Conservation (phyloP, 2,797 vertebrate species). For the Gobionotothen gibberifrons region DNA sequence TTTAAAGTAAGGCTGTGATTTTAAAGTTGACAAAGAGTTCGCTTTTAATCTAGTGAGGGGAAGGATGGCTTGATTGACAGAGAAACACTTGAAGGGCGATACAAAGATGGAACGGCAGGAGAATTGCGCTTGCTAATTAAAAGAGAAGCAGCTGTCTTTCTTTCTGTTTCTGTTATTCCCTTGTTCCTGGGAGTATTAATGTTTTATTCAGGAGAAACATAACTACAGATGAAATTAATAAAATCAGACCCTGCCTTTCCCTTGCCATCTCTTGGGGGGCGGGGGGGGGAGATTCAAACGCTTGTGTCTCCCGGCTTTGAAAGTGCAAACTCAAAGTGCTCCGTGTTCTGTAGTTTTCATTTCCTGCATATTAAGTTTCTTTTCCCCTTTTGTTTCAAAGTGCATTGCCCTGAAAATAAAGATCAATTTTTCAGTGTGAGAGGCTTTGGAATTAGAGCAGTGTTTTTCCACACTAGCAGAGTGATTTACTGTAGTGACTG, state of each 20-base stretch:
- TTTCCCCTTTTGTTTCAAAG: constrained; percentile 82
- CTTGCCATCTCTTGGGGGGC: constrained; percentile 80
- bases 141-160: constrained; percentile 83
- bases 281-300: constrained; percentile 80
- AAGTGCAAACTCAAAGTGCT: constrained; percentile 84
- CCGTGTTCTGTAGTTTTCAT: constrained; percentile 82
- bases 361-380: constrained; percentile 84
- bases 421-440: constrained; percentile 80
- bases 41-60: constrained; percentile 72
- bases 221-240: constrained; percentile 87
- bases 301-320: constrained; percentile 81
- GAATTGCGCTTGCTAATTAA: constrained; percentile 81
- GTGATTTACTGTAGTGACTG: constrained; percentile 72
- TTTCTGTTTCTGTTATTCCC: constrained; percentile 82
- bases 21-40: constrained; percentile 77
- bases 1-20: constrained; percentile 62
- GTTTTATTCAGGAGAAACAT: constrained; percentile 86
- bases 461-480: constrained; percentile 70
- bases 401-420: constrained; percentile 80
- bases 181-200: constrained; percentile 84
- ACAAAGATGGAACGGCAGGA: constrained; percentile 75
- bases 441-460: constrained; percentile 79
- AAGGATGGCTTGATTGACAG: constrained; percentile 79
- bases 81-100: constrained; percentile 78
- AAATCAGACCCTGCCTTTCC: constrained; percentile 83